Conservation (phyloP, 2,888 invertebrate genomes). For the Epiblema foenella region DNA sequence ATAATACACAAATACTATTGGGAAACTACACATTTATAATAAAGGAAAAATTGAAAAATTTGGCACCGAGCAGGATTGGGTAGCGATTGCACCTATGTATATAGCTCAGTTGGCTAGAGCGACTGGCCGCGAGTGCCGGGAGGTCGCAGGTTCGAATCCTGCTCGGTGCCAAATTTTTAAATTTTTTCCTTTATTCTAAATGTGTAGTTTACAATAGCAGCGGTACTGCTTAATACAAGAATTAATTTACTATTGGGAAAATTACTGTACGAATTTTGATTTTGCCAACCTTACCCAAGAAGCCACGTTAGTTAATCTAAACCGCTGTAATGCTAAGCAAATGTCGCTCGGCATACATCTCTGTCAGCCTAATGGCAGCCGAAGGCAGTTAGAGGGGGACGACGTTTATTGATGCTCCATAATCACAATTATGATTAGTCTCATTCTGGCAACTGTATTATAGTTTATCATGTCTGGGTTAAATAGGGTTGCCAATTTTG, state of each 20-base stretch:
- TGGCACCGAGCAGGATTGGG: too few species aligned
- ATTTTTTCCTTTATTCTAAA: too few species aligned
- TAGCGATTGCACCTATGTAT: too few species aligned
- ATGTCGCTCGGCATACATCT: slow-evolving; percentile 59
- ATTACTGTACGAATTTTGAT: neutral
- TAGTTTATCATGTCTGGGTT: slow-evolving; percentile 44
- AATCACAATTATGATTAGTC: slow-evolving; percentile 54
- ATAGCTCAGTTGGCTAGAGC: too few species aligned
- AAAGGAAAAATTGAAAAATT: too few species aligned
- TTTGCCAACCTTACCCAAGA: slow-evolving; percentile 28
- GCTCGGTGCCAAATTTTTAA: too few species aligned
- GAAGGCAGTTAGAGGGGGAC: slow-evolving; percentile 41
- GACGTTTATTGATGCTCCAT: slow-evolving; percentile 45
- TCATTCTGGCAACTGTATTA: slow-evolving; percentile 48
- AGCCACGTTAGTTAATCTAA: slow-evolving; percentile 37
- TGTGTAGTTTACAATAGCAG: too few species aligned
- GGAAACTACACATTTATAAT: too few species aligned
- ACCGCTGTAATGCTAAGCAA: slow-evolving; percentile 50
- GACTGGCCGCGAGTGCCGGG: too few species aligned
- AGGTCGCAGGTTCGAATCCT: too few species aligned
- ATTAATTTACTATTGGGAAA: neutral
- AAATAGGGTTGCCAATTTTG: slow-evolving; percentile 14
- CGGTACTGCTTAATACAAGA: too few species aligned
- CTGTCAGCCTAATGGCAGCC: slow-evolving; percentile 44
- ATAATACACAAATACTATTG: too few species aligned